Evolutionary conservation across 2,113 vertebrate species (phyloP), one percentile per base, ranked within the genome.

Genomic region (Bolborhynchus lineola): DNA sequence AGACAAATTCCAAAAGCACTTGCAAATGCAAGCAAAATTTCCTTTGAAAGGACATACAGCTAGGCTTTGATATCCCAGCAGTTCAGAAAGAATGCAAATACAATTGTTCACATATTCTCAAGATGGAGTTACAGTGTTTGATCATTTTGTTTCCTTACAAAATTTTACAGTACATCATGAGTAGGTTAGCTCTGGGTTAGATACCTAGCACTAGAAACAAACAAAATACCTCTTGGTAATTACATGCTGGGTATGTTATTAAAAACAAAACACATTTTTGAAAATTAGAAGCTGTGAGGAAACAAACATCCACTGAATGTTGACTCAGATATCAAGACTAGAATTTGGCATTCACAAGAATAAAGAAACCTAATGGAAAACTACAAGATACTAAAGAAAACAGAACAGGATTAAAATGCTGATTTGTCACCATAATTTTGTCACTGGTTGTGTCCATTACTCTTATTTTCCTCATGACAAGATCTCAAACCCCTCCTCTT

Each of bases 121-220:
- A 91, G 20, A 60, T 42, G 49, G 93, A 93, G 24, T 74, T 64
- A 88, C 5, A 57, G 9, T 71, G 71, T 76, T 41, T 76, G 47
- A 74, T 63, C 3, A 14, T 59, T 80, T 84, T 29, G 9, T n/a
- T 65, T 68, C 74, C 25, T 81, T 71, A 64, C 83, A 91, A 29
- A 87, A 72, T 95, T 96, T 88, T 79, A 95, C 69, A 92, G 65
- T 82, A 93, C 28, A 79, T 81, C 31, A n/a, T 16, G 16, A 85
- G 52, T 47, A 78, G 37, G 33, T 68, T 86, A 93, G 84, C 65
- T 95, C 93, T 59, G 57, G n/a, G 57, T 59, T 59, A 59, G 75
- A 97, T 93, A 92, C 75, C 62, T 4, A 42, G 71, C 55, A 92
- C 49, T 81, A 95, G 82, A 97, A 97, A 96, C 71, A 97, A 96